Conservation (phyloP, 2,113 vertebrate genomes). For the Cryptotis parvus region DNA sequence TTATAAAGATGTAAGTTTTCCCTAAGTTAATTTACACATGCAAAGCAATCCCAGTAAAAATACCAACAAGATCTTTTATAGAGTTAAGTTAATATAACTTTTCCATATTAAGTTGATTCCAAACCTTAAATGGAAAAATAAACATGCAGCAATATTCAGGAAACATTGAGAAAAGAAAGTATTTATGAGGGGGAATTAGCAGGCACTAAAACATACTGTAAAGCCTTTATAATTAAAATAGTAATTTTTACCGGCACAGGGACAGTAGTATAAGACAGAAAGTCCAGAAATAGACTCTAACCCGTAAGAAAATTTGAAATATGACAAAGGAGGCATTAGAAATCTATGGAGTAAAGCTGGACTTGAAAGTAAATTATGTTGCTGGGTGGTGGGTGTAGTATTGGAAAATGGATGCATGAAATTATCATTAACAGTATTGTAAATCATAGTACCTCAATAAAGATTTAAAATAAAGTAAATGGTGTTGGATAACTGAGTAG, state of each 20-base stretch:
- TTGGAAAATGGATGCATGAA: too few species aligned
- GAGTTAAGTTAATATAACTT: slow-evolving; percentile 21
- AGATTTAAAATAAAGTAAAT: background rate
- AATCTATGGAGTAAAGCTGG: slow-evolving; percentile 9
- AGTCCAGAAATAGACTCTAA: slow-evolving; percentile 39
- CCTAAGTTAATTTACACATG: slow-evolving; percentile 24
- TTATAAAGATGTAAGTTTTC: slow-evolving; percentile 5
- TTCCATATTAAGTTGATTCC: background rate
- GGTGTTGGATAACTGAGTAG: background rate
- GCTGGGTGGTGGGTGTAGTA: too few species aligned
- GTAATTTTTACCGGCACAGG: slow-evolving; percentile 4
- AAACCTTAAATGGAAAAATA: slow-evolving; percentile 60
- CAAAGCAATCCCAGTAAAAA: slow-evolving; percentile 30
- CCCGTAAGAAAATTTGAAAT: background rate
- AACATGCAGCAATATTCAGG: slow-evolving; percentile 28
- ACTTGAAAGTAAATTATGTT: slow-evolving; percentile 1
- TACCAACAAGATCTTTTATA: slow-evolving; percentile 26
- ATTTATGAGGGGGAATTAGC: slow-evolving; percentile 31
- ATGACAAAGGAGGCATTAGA: background rate
- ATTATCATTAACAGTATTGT: too few species aligned
- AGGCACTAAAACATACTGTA: slow-evolving; percentile 50
- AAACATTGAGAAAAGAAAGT: slow-evolving; percentile 25
- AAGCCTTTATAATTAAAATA: slow-evolving; percentile 60
- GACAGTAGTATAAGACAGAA: slow-evolving; percentile 7
- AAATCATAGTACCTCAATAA: too few species aligned